A percentile compares a stretch with the other conserved stretches of the same genome.
These are phyloP conservation scores for Dicroscelio sp. DNA, from an alignment of 2,888 invertebrate species.

Conservation along the genomic window DNA sequence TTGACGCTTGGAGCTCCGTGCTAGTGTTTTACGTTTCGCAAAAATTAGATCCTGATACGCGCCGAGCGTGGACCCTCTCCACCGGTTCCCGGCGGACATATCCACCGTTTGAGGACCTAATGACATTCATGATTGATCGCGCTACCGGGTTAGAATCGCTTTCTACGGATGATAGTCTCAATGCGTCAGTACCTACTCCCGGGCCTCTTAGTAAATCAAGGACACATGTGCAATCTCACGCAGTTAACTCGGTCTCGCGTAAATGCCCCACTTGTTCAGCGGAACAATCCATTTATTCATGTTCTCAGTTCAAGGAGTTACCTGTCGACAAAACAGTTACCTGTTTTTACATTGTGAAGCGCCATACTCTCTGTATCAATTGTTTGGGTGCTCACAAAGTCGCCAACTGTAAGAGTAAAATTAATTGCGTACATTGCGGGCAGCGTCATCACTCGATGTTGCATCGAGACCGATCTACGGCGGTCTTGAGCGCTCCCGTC, in stretches of 20 bases:
- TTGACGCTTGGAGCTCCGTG: neutral
- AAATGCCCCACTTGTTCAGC: conserved; percentile 1
- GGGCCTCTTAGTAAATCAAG: neutral
- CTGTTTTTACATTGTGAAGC: conserved; percentile 3
- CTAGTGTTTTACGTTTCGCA: neutral
- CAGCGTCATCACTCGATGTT: conserved; percentile 13
- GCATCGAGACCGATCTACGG: neutral
- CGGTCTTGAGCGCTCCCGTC: too few relatives aligned
- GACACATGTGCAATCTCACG: neutral
- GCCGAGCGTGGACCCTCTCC: neutral
- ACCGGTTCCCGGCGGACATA: neutral
- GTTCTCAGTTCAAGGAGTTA: neutral
- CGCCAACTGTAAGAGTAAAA: neutral
- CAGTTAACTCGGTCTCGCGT: too few relatives aligned
- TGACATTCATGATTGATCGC: too few relatives aligned
- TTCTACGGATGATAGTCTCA: too few relatives aligned
- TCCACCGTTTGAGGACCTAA: neutral
- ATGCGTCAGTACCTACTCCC: too few relatives aligned
- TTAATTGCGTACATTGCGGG: neutral
- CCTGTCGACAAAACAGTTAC: neutral
- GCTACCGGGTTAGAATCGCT: neutral
- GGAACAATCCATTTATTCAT: neutral
- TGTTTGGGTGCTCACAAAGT: conserved; percentile 25
- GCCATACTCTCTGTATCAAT: conserved; percentile 9
- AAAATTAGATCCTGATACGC: conserved; percentile 8